Conservation (phyloP, 2,113 vertebrate genomes). For the Alouatta palliata region DNA sequence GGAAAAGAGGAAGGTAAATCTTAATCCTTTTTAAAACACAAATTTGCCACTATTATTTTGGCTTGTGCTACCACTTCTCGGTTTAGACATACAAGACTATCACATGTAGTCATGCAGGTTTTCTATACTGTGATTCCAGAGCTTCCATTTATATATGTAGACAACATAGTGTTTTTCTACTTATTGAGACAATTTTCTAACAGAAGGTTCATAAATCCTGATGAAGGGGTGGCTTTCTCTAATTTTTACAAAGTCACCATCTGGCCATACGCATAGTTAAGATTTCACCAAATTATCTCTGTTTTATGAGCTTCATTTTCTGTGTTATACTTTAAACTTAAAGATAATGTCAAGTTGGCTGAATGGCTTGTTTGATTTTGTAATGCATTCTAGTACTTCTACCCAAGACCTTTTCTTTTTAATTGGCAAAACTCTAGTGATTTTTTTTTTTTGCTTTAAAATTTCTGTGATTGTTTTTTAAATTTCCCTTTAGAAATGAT, state of each 20-base stretch:
- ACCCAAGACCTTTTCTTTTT: not conserved
- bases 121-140: not conserved
- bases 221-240: not conserved
- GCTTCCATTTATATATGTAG: not conserved
- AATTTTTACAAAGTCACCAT: constrained; percentile 15
- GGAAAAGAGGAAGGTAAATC: not conserved
- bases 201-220: not conserved
- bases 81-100: not conserved
- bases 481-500: constrained; percentile 22
- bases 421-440: not conserved
- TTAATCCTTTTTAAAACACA: not conserved
- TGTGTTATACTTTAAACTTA: not conserved
- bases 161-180: not conserved
- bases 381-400: not conserved
- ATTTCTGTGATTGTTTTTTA: not conserved
- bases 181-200: not conserved
- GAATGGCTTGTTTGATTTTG: not conserved
- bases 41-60: not conserved
- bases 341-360: not conserved
- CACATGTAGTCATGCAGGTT: not conserved
- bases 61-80: not conserved
- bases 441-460: constrained; percentile 32
- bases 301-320: not conserved
- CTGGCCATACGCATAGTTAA: not conserved
- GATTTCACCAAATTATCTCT: not conserved